Evolutionary conservation across 2,888 invertebrate genomes (phyloP).

Genomic region (Lysandra coridon): DNA sequence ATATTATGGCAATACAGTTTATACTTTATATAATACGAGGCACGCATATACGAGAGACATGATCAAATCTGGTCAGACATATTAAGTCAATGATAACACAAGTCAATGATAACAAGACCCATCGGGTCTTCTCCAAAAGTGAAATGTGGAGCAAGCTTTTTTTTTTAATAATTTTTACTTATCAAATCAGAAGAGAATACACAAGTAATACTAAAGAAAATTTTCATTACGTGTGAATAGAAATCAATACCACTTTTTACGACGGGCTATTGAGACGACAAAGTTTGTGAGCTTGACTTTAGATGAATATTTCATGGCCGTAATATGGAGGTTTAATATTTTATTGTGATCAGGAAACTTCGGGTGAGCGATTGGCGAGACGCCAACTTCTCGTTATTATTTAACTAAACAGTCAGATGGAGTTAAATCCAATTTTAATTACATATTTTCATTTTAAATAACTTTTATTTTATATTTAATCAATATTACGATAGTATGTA

Average conservation of each 20-base stretch:
- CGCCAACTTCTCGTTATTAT: conserved; percentile 19
- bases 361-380: background rate
- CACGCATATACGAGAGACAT: no score
- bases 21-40: no score
- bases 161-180: background rate
- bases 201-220: no score
- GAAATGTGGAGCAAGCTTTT: no score
- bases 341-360: conserved; percentile 13
- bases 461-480: background rate
- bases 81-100: no score
- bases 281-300: background rate
- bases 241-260: background rate
- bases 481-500: no score
- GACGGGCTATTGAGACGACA: background rate
- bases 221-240: background rate
- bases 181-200: no score
- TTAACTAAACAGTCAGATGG: conserved; percentile 12
- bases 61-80: no score
- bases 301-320: conserved; percentile 6
- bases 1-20: no score
- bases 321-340: conserved; percentile 10
- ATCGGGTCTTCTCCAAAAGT: no score
- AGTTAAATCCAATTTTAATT: background rate
- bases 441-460: background rate
- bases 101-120: no score